Conservation (phyloP, 1,140 invertebrate species). For the Eufriesea mexicana region DNA sequence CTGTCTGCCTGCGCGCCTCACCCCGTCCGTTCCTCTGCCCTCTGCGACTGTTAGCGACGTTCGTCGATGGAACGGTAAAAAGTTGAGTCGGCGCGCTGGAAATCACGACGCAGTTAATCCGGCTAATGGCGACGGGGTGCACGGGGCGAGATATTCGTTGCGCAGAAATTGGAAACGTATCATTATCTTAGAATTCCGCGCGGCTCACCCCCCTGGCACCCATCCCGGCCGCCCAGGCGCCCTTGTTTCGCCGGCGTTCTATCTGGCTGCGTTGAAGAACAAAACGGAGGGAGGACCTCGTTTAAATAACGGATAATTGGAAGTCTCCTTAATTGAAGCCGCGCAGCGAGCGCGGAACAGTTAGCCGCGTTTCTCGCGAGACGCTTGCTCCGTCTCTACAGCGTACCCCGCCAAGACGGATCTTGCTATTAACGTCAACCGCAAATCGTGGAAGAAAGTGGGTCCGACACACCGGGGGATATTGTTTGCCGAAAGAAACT, state of each 20-base stretch:
- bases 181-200: conserved; percentile 39
- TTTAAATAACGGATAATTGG: conserved; percentile 80
- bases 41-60: conserved; percentile 15
- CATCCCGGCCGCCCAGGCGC: too few species aligned
- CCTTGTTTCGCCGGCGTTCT: conserved; percentile 19
- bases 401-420: conserved; percentile 21
- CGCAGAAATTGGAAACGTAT: conserved; percentile 53
- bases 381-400: conserved; percentile 44
- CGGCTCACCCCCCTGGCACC: background rate
- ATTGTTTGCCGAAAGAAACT: conserved; percentile 17
- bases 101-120: conserved; percentile 40
- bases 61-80: conserved; percentile 29
- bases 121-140: conserved; percentile 29
- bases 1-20: too few species aligned
- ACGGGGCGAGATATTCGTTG: conserved; percentile 37
- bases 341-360: conserved; percentile 66
- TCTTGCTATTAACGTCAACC: conserved; percentile 49
- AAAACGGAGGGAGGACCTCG: conserved; percentile 62
- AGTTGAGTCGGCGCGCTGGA: conserved; percentile 7
- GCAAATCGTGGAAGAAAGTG: conserved; percentile 24
- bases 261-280: conserved; percentile 31
- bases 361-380: conserved; percentile 67
- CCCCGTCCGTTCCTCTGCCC: too few species aligned
- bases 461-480: background rate
- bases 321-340: conserved; percentile 77